Evolutionary conservation across 1,140 invertebrate species (phyloP).

Genomic region (Whitmania pigra): DNA sequence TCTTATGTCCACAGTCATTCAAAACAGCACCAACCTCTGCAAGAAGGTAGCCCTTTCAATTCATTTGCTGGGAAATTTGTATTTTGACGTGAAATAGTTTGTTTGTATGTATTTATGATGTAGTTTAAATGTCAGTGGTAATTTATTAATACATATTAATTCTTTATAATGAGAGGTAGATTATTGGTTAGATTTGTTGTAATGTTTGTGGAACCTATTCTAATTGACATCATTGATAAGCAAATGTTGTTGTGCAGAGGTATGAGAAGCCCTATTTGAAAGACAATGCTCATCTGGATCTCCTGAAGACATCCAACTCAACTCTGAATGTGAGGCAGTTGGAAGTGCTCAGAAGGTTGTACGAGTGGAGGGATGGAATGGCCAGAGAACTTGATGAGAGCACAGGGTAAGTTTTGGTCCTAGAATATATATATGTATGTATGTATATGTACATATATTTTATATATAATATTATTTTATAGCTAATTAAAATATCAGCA

Average conservation of each 20-base stretch:
- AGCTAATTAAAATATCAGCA: too few species aligned
- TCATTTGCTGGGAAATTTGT: too few species aligned
- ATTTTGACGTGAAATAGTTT: too few species aligned
- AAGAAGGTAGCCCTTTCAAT: slow-evolving; percentile 34
- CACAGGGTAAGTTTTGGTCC: slow-evolving; percentile 46
- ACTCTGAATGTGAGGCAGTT: slow-evolving; percentile 69
- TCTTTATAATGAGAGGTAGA: too few species aligned
- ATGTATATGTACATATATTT: background rate
- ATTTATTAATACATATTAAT: too few species aligned
- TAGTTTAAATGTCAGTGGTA: too few species aligned
- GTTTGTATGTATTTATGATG: too few species aligned
- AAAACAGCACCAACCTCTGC: slow-evolving; percentile 60
- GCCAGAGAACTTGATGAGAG: slow-evolving; percentile 85
- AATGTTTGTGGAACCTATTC: too few species aligned
- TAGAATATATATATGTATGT: background rate
- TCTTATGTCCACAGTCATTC: slow-evolving; percentile 56
- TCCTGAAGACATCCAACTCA: slow-evolving; percentile 56
- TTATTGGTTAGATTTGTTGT: too few species aligned
- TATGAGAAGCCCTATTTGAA: slow-evolving; percentile 67
- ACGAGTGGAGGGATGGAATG: slow-evolving; percentile 70
- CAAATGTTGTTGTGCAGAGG: slow-evolving; percentile 41
- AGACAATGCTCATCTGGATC: slow-evolving; percentile 57
- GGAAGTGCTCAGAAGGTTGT: slow-evolving; percentile 66
- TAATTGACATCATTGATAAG: too few species aligned
- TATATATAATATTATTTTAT: too few species aligned